A percentile compares a stretch with the other conserved stretches of the same genome.
Evolutionary conservation across 2,113 vertebrate genomes (phyloP).

Genomic region (Gymnobelideus leadbeateri): DNA sequence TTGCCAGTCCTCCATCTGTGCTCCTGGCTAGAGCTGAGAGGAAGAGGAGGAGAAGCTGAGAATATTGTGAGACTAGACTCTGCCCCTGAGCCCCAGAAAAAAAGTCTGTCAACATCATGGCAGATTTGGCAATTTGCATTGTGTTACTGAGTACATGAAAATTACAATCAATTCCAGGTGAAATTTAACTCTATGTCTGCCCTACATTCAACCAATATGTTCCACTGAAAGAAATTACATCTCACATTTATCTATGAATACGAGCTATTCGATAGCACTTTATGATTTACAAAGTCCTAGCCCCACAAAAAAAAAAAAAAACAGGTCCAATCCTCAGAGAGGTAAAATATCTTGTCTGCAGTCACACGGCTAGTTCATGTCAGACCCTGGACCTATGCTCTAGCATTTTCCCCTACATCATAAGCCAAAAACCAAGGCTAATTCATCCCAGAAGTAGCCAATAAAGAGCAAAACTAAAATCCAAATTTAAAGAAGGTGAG

Average conservation of each 20-base stretch:
- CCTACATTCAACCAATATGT: background rate
- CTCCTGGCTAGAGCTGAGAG: background rate
- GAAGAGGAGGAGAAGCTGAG: too few species aligned
- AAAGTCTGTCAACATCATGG: background rate
- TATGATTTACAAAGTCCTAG: background rate
- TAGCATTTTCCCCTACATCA: background rate
- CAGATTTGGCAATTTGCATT: background rate
- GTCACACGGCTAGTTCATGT: background rate
- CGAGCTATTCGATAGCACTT: background rate
- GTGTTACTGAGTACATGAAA: background rate
- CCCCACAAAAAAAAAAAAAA: background rate
- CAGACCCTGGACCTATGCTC: background rate
- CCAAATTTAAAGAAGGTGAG: too few species aligned
- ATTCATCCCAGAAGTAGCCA: too few species aligned
- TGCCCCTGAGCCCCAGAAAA: background rate
- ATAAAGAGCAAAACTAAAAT: too few species aligned
- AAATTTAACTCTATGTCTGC: background rate
- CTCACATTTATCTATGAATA: background rate
- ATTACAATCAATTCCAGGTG: background rate
- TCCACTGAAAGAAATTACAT: background rate
- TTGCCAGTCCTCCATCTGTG: background rate
- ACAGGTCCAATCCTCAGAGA: background rate
- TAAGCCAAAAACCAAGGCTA: too few species aligned
- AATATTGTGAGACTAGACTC: too few species aligned
- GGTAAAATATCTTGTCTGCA: background rate